These are phyloP conservation scores for Hemaris fuciformis DNA, from an alignment of 2,888 invertebrate species.

Conservation along the genomic window DNA sequence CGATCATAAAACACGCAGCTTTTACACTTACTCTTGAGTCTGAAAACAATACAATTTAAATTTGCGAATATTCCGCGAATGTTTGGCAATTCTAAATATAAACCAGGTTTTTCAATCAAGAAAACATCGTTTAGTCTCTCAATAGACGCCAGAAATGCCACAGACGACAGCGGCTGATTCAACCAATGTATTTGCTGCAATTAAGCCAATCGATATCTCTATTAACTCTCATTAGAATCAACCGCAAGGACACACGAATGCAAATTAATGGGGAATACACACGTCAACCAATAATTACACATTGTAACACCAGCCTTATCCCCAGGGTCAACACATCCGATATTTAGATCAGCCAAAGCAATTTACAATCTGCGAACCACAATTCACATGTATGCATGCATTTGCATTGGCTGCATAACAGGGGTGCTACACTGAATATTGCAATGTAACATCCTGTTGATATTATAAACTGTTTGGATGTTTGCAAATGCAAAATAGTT, in stretches of 20 bases:
- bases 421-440: slow-evolving; percentile 17
- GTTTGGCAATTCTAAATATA: too few relatives aligned
- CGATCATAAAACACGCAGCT: too few relatives aligned
- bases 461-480: too few relatives aligned
- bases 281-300: slow-evolving; percentile 11
- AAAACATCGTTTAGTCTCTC: too few relatives aligned
- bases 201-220: neutral
- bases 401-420: slow-evolving; percentile 39
- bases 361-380: slow-evolving; percentile 52
- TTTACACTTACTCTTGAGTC: too few relatives aligned
- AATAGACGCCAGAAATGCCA: neutral
- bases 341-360: slow-evolving; percentile 48
- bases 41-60: too few relatives aligned
- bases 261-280: neutral
- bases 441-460: neutral
- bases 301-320: slow-evolving; percentile 7
- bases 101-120: too few relatives aligned
- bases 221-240: neutral
- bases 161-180: neutral
- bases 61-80: too few relatives aligned
- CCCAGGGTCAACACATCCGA: slow-evolving; percentile 31
- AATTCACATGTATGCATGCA: slow-evolving; percentile 42
- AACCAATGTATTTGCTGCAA: neutral
- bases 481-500: too few relatives aligned
- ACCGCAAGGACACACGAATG: neutral